These are phyloP conservation scores for Eretmocerus hayati DNA, from an alignment of 2,888 invertebrate species.

Conservation along the genomic window DNA sequence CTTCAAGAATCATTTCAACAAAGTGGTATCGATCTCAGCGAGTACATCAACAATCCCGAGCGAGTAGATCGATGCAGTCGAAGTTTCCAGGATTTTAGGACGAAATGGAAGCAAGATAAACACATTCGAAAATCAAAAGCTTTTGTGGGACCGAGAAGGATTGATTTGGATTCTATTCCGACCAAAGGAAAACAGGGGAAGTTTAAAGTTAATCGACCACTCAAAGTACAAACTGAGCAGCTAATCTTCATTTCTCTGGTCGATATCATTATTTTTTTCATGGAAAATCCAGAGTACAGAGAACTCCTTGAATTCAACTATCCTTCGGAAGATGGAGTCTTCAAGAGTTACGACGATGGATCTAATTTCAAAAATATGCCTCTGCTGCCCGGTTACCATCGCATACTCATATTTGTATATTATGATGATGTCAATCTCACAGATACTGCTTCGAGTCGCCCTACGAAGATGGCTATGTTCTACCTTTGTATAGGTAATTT, in stretches of 20 bases:
- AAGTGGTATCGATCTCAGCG: neutral
- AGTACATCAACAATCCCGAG: neutral
- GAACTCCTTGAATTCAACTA: neutral
- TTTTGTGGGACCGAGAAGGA: neutral
- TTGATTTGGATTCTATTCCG: neutral
- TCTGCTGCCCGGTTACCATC: neutral
- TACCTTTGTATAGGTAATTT: slow-evolving; percentile 1
- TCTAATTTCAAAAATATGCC: neutral
- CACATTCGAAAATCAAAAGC: neutral
- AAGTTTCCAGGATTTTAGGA: neutral
- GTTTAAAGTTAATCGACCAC: neutral
- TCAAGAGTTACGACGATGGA: neutral
- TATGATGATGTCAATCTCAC: slow-evolving; percentile 3
- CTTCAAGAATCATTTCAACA: neutral
- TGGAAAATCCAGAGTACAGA: neutral
- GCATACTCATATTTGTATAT: neutral
- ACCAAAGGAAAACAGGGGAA: neutral
- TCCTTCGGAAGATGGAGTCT: neutral
- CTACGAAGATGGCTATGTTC: neutral
- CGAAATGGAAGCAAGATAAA: neutral
- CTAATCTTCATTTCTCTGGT: neutral
- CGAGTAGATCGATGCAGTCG: neutral
- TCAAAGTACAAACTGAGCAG: neutral
- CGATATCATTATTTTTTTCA: neutral
- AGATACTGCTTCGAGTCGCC: slow-evolving; percentile 1